Evolutionary conservation across 2,113 vertebrate species (phyloP), one percentile per base, ranked within the genome.

Genomic region (Zosterops hypoxanthus): DNA sequence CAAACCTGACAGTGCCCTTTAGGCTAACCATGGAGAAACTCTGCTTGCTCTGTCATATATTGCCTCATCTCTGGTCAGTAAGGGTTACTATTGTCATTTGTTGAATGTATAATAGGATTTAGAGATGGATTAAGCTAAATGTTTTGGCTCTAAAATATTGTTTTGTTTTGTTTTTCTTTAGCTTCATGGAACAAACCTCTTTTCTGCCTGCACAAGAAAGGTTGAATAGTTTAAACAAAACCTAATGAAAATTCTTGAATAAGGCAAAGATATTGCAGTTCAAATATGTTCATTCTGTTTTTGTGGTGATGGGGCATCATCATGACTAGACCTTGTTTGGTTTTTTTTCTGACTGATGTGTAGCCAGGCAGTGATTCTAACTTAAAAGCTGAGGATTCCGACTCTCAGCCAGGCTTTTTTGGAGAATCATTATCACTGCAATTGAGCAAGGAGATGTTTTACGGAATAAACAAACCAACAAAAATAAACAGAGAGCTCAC

Each of bases 161-260:
- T 31, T 44, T 83, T 63, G 60, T 41, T 92, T 86, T 86, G 12
- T n/a, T 95, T 86, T 81, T 66, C 52, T 78, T 91, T 79, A 81
- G 70, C 88, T 92, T 83, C 49, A 60, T 59, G 81, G 53, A 94
- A 65, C 41, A 71, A 92, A 28, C 6, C 34, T 86, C 59, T 78
- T 73, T 88, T 92, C 47, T 81, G 36, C n/a, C 41, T 68, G 65
- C 31, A 81, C 68, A 90, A 81, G 81, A 82, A 68, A 88, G 22
- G 64, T 92, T 82, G 57, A 46, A 42, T 52, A 76, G 52, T 92
- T 94, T 92, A 93, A 92, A 95, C 25, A 75, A 95, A 96, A 92
- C 52, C 59, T 81, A 93, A 90, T 86, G 96, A 94, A 88, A 94
- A 88, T 80, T 94, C 69, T 90, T 88, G 86, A 88, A 86, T 68